Percentiles rank a stretch among this genome's conserved stretches.
phyloP scores from a whole-genome alignment of 2,888 invertebrate genomes.

The Trypoxylon attenuatum region DNA sequence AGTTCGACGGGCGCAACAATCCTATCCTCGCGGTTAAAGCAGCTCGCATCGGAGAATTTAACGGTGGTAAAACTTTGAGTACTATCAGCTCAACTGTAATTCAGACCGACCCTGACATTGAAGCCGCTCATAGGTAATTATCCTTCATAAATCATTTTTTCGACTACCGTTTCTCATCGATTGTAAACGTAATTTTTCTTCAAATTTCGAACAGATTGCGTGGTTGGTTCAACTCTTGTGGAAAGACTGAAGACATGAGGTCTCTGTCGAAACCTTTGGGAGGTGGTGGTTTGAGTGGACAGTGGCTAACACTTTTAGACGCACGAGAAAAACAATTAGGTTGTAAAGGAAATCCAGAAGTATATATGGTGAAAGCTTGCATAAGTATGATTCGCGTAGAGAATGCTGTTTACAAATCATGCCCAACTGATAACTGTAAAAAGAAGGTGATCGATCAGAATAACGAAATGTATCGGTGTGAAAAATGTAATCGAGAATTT shows the following conservation, averaged over 20 bases:
- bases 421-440: slow-evolving; percentile 91
- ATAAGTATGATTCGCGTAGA: slow-evolving; percentile 87
- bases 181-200: too few relatives aligned
- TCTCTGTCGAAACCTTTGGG: slow-evolving; percentile 76
- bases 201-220: slow-evolving; percentile 81
- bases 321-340: slow-evolving; percentile 83
- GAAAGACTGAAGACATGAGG: slow-evolving; percentile 78
- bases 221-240: slow-evolving; percentile 94
- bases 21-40: slow-evolving; percentile 93
- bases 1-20: slow-evolving; percentile 84
- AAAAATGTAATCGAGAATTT: slow-evolving; percentile 92
- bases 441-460: slow-evolving; percentile 95
- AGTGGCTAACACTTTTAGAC: slow-evolving; percentile 86
- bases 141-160: too few relatives aligned
- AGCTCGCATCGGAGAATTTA: slow-evolving; percentile 90
- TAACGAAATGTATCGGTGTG: slow-evolving; percentile 93
- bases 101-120: slow-evolving; percentile 91
- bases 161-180: too few relatives aligned
- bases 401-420: slow-evolving; percentile 93
- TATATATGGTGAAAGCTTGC: slow-evolving; percentile 86
- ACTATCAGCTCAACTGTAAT: slow-evolving; percentile 79
- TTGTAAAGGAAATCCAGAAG: slow-evolving; percentile 86
- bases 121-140: slow-evolving; percentile 83
- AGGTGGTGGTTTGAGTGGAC: slow-evolving; percentile 75
- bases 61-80: slow-evolving; percentile 85